Evolutionary conservation across 2,113 vertebrate genomes (phyloP), one percentile per base, ranked within the genome.

Genomic region (Erpornis zantholeuca): DNA sequence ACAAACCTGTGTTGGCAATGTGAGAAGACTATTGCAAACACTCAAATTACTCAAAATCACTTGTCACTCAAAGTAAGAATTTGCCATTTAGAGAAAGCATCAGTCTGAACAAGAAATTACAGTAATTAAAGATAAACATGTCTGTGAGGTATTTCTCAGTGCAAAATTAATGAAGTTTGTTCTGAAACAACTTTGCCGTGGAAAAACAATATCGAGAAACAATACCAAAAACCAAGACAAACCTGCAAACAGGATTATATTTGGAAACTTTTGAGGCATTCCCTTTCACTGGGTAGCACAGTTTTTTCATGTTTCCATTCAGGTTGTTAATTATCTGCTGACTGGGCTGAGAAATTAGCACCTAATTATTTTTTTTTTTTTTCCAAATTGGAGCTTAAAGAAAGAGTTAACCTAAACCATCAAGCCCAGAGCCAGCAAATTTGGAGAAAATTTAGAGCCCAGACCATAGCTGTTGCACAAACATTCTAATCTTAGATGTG

Each of bases 21-120:
- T 49, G 45, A 88, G 79, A 64, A 81, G 16, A 78, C 33, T 90
- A 21, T 72, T 77, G 42, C 3, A 2, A 77, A 53, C 50, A 28
- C 7, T 89, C n/a, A 69, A 25, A 60, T 87, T 70, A 45, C 20
- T 53, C 40, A 73, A 27, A 92, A 72, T 69, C 45, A 45, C 40
- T 88, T 9, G 2, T 91, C 73, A 47, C 45, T 84, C 60, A 76
- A 65, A 92, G 66, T 60, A 88, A 72, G 50, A 82, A 85, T 89
- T 85, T 95, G 28, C 28, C n/a, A 53, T 87, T 88, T 93, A 95
- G 49, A 50, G 61, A 57, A 80, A 64, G 5, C 38, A 77, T 80
- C 50, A 84, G 23, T 77, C 75, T 73, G 54, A 95, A 40, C 57
- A 86, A 89, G 85, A 92, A 95, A 92, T 89, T 78, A 61, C 75